Evolutionary conservation across 2,113 vertebrate genomes (phyloP).

Genomic region (Terrapene triunguis): DNA sequence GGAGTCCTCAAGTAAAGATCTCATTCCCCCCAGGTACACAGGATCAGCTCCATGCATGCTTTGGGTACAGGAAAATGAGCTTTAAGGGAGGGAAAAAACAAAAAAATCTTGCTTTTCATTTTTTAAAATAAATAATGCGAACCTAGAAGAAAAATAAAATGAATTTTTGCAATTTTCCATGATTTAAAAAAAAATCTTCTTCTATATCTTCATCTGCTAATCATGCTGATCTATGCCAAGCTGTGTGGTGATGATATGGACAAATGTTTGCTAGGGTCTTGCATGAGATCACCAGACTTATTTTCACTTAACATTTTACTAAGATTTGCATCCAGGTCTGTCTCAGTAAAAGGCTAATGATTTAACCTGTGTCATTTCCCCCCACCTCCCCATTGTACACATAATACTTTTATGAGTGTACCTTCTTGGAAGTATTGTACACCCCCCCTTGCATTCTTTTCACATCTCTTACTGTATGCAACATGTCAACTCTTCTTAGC

Average conservation of each 20-base stretch:
- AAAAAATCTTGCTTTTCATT: background rate
- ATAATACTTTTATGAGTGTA: background rate
- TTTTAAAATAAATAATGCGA: background rate
- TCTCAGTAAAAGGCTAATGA: background rate
- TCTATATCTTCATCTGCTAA: background rate
- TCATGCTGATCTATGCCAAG: background rate
- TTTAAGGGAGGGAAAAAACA: background rate
- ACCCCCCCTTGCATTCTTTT: background rate
- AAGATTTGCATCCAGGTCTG: background rate
- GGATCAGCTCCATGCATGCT: background rate
- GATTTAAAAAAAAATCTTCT: background rate
- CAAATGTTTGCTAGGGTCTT: background rate
- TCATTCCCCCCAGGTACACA: background rate
- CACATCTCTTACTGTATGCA: background rate
- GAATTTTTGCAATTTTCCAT: background rate
- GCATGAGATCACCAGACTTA: background rate
- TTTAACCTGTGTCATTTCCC: background rate
- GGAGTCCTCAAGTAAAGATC: background rate
- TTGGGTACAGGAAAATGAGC: background rate
- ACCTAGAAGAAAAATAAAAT: background rate
- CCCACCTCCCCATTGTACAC: background rate
- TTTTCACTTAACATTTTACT: background rate
- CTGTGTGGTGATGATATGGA: background rate
- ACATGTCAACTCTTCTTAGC: background rate
- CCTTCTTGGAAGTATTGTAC: background rate